Conservation (phyloP, 2,113 vertebrate genomes). For the Coptodon bakossiorum region DNA sequence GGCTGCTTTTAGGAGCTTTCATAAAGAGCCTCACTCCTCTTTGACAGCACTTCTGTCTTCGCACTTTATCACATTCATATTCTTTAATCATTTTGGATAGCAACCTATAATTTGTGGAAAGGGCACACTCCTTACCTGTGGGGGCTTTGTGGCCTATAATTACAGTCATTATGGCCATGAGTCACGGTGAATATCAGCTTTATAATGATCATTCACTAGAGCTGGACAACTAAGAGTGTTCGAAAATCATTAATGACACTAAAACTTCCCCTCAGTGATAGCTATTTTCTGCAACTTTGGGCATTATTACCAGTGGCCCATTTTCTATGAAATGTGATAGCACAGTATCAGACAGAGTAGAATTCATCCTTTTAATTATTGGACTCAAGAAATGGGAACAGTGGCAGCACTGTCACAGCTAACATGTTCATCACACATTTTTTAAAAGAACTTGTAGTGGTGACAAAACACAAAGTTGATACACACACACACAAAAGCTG, state of each 20-base stretch:
- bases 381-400: background rate
- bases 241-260: constrained; percentile 19
- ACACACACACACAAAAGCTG: background rate
- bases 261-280: constrained; percentile 1
- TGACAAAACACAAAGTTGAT: background rate
- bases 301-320: background rate
- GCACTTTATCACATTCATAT: constrained; percentile 32
- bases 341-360: background rate
- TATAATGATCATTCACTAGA: constrained; percentile 17
- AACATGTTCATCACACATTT: background rate
- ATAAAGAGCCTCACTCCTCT: background rate
- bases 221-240: constrained; percentile 15
- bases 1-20: background rate
- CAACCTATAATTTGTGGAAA: constrained; percentile 48
- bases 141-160: constrained; percentile 29
- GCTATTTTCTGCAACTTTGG: background rate
- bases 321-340: background rate
- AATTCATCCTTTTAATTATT: background rate
- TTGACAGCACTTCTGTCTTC: background rate
- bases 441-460: background rate
- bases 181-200: constrained; percentile 37
- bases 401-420: background rate
- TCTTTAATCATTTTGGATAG: constrained; percentile 33
- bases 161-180: constrained; percentile 49
- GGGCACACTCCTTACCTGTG: constrained; percentile 32